A percentile compares a stretch with the other conserved stretches of the same genome.
Conservation (phyloP, 2,888 invertebrate species). For the Cosmopolites sordidus region DNA sequence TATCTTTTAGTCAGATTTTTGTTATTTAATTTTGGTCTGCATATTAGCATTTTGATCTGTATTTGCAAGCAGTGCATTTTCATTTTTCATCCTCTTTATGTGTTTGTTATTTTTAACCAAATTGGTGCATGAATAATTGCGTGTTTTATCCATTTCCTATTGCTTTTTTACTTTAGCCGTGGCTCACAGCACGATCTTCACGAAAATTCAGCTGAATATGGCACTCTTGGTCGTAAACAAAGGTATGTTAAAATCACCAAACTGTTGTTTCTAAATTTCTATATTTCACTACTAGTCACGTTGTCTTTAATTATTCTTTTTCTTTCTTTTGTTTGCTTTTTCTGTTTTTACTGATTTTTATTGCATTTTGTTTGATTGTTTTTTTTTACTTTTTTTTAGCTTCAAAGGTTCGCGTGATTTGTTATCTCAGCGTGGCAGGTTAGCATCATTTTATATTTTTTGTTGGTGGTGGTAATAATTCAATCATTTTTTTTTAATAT, state of each 20-base stretch:
- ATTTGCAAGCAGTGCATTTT: conserved; percentile 1
- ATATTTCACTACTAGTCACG: not conserved
- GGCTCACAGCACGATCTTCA: conserved; percentile 73
- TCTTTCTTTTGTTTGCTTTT: conserved; percentile 16
- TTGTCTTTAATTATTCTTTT: not conserved
- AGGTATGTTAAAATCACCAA: conserved; percentile 45
- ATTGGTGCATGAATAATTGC: conserved; percentile 8
- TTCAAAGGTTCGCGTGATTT: conserved; percentile 62
- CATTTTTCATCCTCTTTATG: not conserved
- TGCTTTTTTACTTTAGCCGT: conserved; percentile 53
- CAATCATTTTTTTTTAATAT: too few relatives aligned
- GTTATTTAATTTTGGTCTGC: not conserved
- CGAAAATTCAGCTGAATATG: conserved; percentile 70
- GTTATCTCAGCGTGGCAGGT: conserved; percentile 53
- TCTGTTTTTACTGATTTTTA: not conserved
- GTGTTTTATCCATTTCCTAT: conserved; percentile 24
- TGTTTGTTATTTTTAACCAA: too few relatives aligned
- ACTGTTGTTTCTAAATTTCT: too few relatives aligned
- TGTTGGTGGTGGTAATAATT: conserved; percentile 19
- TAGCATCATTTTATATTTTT: conserved; percentile 34
- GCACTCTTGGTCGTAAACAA: conserved; percentile 65
- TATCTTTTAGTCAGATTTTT: not conserved
- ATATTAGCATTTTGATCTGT: not conserved
- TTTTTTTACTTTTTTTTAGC: conserved; percentile 44
- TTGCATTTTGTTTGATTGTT: conserved; percentile 1